Percentiles rank a stretch among this genome's conserved stretches.
phyloP scores from a whole-genome alignment of 2,797 vertebrate genomes.

The Cyclopterus lumpus region DNA sequence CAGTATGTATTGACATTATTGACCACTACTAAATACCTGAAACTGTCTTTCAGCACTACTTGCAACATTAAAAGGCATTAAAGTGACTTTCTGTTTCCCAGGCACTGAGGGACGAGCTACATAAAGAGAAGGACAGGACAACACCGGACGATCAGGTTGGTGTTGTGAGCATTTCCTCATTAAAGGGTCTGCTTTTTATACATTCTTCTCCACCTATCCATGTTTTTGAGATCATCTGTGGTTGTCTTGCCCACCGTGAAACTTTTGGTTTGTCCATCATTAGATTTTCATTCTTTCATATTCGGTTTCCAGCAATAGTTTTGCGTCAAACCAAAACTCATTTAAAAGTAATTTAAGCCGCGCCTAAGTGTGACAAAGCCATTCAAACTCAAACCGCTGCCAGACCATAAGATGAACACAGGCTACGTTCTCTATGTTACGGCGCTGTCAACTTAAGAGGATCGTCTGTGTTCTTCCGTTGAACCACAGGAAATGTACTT shows the following conservation, averaged over 20 bases:
- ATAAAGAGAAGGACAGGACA: slow-evolving; percentile 76
- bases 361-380: slow-evolving; percentile 8
- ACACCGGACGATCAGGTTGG: slow-evolving; percentile 86
- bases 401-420: not conserved
- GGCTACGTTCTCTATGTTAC: not conserved
- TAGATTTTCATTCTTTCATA: slow-evolving; percentile 9
- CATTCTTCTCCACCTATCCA: not conserved
- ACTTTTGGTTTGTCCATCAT: not conserved
- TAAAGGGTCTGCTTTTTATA: not conserved
- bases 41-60: not conserved
- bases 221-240: not conserved
- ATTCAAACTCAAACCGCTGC: slow-evolving; percentile 5
- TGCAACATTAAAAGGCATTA: slow-evolving; percentile 8
- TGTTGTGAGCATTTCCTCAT: slow-evolving; percentile 1
- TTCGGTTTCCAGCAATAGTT: not conserved
- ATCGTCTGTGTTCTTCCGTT: slow-evolving; percentile 13
- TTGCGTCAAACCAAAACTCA: slow-evolving; percentile 2
- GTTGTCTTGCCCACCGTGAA: not conserved
- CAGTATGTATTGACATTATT: not conserved
- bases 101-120: slow-evolving; percentile 78
- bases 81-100: slow-evolving; percentile 47
- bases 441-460: slow-evolving; percentile 3
- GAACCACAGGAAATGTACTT: slow-evolving; percentile 27
- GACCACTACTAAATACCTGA: not conserved
- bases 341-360: not conserved